Conservation (phyloP, 2,113 vertebrate genomes). For the Gallinago jamesoni region DNA sequence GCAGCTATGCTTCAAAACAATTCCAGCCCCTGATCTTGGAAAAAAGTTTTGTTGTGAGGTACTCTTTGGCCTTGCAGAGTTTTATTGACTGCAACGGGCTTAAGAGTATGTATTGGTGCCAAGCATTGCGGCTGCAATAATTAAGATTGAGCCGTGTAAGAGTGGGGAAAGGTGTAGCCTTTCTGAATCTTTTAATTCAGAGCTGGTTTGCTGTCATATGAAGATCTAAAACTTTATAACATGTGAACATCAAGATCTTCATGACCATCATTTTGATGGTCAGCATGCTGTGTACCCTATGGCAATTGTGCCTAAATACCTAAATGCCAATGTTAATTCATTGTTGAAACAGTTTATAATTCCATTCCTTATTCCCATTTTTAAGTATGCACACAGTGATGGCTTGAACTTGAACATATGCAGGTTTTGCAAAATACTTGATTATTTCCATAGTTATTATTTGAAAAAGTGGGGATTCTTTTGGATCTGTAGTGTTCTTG, state of each 20-base stretch:
- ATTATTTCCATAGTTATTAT: background rate
- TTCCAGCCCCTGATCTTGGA: background rate
- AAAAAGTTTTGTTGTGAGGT: background rate
- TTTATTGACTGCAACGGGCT: background rate
- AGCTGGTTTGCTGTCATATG: background rate
- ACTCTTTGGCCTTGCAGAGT: background rate
- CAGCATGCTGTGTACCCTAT: rapidly evolving
- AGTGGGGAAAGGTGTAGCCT: background rate
- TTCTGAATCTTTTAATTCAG: background rate
- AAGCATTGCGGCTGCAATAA: background rate
- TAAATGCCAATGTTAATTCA: background rate
- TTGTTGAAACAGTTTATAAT: background rate
- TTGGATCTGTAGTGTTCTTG: background rate
- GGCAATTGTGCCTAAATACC: background rate
- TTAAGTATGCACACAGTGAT: background rate
- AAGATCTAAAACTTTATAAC: background rate
- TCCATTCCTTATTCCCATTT: background rate
- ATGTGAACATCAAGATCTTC: background rate
- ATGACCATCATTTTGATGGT: background rate
- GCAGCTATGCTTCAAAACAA: constrained; percentile 9
- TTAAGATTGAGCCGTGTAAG: background rate
- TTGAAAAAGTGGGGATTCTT: background rate
- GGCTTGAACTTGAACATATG: background rate
- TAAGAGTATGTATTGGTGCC: background rate
- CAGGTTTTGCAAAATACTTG: background rate